Conservation (phyloP, 1,140 invertebrate species). For the Tribolium madens region DNA sequence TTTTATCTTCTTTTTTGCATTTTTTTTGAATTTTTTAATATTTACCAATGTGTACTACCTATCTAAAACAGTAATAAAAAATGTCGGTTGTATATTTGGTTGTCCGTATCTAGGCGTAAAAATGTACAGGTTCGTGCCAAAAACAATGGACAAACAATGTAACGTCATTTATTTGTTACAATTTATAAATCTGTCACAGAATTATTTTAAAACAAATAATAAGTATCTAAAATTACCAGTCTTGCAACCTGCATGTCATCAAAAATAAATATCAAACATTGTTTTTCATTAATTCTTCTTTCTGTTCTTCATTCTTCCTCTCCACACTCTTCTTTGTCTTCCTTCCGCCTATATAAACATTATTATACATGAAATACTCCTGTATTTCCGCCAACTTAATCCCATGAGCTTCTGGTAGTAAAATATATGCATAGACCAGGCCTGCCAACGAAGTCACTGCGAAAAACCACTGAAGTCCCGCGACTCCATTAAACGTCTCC, state of each 20-base stretch:
- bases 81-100: no score
- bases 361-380: constrained; percentile 70
- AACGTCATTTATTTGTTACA: neutral
- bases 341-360: constrained; percentile 57
- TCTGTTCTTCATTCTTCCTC: neutral
- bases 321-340: neutral
- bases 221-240: neutral
- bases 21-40: no score
- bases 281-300: constrained; percentile 13
- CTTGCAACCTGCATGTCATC: constrained; percentile 5
- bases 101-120: no score
- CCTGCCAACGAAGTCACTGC: constrained; percentile 72
- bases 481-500: constrained; percentile 68
- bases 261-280: constrained; percentile 6
- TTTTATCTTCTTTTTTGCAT: no score
- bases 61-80: no score
- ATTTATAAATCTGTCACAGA: constrained; percentile 3
- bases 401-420: constrained; percentile 79
- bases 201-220: constrained; percentile 26
- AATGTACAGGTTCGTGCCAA: no score
- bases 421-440: constrained; percentile 71
- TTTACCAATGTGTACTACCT: no score
- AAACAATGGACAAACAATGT: neutral
- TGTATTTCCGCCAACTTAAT: constrained; percentile 77
- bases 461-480: constrained; percentile 78